Percentiles rank a stretch among this genome's conserved stretches.
Evolutionary conservation across 2,113 vertebrate species (phyloP).

Genomic region (Seriola rivoliana): DNA sequence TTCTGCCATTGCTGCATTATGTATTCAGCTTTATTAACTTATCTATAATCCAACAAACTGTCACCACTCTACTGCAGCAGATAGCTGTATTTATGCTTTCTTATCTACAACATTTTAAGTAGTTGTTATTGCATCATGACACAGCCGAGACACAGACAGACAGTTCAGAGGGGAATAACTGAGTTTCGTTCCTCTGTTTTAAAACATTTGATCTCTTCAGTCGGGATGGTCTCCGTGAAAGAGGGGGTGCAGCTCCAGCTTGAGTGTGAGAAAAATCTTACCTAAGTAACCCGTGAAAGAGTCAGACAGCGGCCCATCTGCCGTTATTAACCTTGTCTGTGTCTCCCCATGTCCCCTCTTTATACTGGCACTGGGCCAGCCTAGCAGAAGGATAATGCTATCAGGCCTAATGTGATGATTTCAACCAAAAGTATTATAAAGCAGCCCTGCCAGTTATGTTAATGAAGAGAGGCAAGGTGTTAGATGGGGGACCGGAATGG

Average conservation of each 20-base stretch:
- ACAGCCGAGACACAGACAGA: background rate
- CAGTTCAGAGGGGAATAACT: background rate
- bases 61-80: slow-evolving; percentile 19
- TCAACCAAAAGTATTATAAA: slow-evolving; percentile 65
- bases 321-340: slow-evolving; percentile 73
- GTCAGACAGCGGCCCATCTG: slow-evolving; percentile 56
- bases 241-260: background rate
- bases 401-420: slow-evolving; percentile 69
- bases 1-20: slow-evolving; percentile 37
- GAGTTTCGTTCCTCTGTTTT: slow-evolving; percentile 10
- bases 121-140: slow-evolving; percentile 9
- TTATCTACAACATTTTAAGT: slow-evolving; percentile 46
- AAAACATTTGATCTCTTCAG: slow-evolving; percentile 41
- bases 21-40: slow-evolving; percentile 40
- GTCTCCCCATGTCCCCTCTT: slow-evolving; percentile 49
- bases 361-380: slow-evolving; percentile 62
- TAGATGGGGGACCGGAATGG: slow-evolving; percentile 32
- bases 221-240: slow-evolving; percentile 30
- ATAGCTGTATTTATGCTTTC: slow-evolving; percentile 19
- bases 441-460: slow-evolving; percentile 64
- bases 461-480: slow-evolving; percentile 68
- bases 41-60: slow-evolving; percentile 38
- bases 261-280: slow-evolving; percentile 31
- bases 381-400: slow-evolving; percentile 59
- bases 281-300: slow-evolving; percentile 20